These are phyloP conservation scores for Aspidiotus rigidus DNA, from an alignment of 2,888 invertebrate species.

Conservation along the genomic window DNA sequence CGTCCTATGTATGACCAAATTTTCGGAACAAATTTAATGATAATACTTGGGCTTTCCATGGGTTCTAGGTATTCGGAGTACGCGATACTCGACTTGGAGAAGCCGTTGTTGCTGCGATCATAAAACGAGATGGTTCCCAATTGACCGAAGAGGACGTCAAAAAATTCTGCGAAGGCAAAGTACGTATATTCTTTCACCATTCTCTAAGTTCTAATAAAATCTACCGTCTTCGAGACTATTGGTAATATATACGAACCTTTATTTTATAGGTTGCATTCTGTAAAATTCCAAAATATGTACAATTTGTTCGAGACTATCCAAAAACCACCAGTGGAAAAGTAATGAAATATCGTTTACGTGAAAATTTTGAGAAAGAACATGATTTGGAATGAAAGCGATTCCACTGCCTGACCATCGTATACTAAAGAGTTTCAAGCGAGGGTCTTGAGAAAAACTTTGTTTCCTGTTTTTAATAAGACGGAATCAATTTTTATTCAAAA, in stretches of 20 bases:
- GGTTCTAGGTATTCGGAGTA: conserved; percentile 58
- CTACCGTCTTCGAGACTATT: background rate
- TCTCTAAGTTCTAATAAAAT: background rate
- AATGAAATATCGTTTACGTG: conserved; percentile 56
- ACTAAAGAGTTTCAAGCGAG: too few species aligned
- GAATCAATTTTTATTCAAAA: too few species aligned
- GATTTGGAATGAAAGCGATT: background rate
- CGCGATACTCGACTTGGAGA: conserved; percentile 68
- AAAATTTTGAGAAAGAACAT: conserved; percentile 39
- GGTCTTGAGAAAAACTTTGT: too few species aligned
- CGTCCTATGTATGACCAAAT: too few species aligned
- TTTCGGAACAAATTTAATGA: too few species aligned
- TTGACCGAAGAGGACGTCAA: conserved; percentile 53
- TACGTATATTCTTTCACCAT: background rate
- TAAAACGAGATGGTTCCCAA: conserved; percentile 49
- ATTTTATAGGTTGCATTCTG: conserved; percentile 54
- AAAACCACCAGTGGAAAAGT: conserved; percentile 75
- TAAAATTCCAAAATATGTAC: conserved; percentile 68
- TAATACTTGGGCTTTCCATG: too few species aligned
- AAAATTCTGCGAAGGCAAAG: conserved; percentile 51
- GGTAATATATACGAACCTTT: background rate
- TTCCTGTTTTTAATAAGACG: too few species aligned
- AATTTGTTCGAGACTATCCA: conserved; percentile 60
- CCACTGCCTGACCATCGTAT: too few species aligned
- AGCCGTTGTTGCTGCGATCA: conserved; percentile 60